Evolutionary conservation across 2,888 invertebrate species (phyloP).

Genomic region (Steinernema scapterisci): DNA sequence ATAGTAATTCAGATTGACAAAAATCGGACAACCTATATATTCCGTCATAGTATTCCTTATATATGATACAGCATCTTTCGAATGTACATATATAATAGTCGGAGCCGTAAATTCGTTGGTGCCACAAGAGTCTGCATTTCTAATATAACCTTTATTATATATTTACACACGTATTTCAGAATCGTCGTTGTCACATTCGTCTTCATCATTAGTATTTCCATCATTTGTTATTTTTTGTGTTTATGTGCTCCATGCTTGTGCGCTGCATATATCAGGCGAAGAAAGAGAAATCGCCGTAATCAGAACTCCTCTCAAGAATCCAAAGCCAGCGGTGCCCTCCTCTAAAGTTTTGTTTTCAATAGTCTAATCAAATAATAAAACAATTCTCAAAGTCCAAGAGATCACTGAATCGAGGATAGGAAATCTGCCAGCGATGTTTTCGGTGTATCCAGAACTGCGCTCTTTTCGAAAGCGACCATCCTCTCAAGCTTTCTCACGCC

Average conservation of each 20-base stretch:
- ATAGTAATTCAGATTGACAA: too few relatives aligned
- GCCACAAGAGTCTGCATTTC: too few relatives aligned
- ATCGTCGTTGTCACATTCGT: not conserved
- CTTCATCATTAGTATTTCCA: not conserved
- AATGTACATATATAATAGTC: too few relatives aligned
- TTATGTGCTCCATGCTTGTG: constrained; percentile 20
- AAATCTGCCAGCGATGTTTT: constrained; percentile 1
- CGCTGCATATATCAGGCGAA: not conserved
- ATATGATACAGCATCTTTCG: too few relatives aligned
- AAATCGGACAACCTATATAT: too few relatives aligned
- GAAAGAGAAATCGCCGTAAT: not conserved
- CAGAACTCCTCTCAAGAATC: not conserved
- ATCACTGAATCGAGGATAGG: not conserved
- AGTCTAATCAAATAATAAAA: not conserved
- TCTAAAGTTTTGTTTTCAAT: not conserved
- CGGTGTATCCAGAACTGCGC: not conserved
- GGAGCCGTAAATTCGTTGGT: too few relatives aligned
- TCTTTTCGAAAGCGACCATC: not conserved
- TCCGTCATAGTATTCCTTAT: too few relatives aligned
- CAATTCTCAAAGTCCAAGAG: not conserved
- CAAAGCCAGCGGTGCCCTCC: not conserved
- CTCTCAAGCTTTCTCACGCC: not conserved
- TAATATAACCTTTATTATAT: too few relatives aligned
- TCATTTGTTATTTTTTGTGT: not conserved
- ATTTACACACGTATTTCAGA: too few relatives aligned